These are phyloP conservation scores for Tinamus guttatus DNA, from an alignment of 2,113 vertebrate species.

Conservation along the genomic window DNA sequence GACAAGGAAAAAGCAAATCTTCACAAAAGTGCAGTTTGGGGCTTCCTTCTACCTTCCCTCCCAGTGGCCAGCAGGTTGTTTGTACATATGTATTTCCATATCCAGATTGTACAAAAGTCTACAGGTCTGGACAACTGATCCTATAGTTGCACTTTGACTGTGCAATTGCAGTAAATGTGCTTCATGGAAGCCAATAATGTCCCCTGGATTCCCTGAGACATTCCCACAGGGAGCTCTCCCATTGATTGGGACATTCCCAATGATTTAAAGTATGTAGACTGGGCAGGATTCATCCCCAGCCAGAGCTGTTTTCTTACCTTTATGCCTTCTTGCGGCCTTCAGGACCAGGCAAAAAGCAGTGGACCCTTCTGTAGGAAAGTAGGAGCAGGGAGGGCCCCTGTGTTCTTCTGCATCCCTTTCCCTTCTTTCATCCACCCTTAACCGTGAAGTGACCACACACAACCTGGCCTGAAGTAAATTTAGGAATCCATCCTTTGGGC, in stretches of 20 bases:
- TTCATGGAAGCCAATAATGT: background rate
- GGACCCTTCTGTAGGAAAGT: background rate
- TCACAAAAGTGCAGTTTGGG: background rate
- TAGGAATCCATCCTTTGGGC: background rate
- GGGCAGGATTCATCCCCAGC: background rate
- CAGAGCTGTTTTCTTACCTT: background rate
- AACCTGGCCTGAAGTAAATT: background rate
- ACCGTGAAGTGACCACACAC: background rate
- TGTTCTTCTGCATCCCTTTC: background rate
- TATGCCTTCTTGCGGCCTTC: background rate
- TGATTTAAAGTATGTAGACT: background rate
- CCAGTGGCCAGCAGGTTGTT: background rate
- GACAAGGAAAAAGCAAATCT: background rate
- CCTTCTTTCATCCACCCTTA: background rate
- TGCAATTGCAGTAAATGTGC: background rate
- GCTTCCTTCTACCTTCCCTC: background rate
- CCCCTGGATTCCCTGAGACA: accelerated
- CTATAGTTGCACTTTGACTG: background rate
- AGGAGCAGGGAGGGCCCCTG: accelerated
- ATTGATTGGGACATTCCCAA: background rate
- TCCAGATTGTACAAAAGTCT: background rate
- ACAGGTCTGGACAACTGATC: background rate
- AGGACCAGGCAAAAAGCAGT: background rate
- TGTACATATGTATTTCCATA: background rate
- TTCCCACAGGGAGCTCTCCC: background rate